phyloP scores from a whole-genome alignment of 2,797 vertebrate genomes.

The Trematomus bernacchii region DNA sequence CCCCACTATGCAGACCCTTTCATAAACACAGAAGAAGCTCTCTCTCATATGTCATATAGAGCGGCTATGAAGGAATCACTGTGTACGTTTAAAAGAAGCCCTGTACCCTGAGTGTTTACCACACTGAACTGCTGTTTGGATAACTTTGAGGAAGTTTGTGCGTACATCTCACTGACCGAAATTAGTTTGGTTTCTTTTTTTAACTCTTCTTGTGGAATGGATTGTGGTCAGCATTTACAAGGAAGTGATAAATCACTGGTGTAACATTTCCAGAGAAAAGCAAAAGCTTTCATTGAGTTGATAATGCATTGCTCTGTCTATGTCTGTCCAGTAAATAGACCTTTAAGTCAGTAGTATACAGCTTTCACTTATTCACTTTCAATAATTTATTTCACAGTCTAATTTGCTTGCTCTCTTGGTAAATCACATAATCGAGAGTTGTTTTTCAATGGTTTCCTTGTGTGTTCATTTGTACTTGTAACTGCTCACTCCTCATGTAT shows the following conservation, averaged over 20 bases:
- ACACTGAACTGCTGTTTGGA: conserved; percentile 54
- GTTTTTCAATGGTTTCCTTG: conserved; percentile 12
- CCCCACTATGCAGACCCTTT: conserved; percentile 58
- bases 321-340: conserved; percentile 51
- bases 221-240: conserved; percentile 54
- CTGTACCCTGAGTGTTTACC: conserved; percentile 77
- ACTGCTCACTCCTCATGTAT: background rate
- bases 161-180: conserved; percentile 53
- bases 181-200: conserved; percentile 54
- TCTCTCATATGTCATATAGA: conserved; percentile 56
- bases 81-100: conserved; percentile 74
- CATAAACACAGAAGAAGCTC: conserved; percentile 59
- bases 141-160: conserved; percentile 47
- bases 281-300: conserved; percentile 45
- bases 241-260: conserved; percentile 54
- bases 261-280: conserved; percentile 53
- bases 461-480: background rate
- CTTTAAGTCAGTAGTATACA: conserved; percentile 39
- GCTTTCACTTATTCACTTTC: background rate
- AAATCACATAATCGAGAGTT: background rate
- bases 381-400: background rate
- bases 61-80: conserved; percentile 74
- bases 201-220: conserved; percentile 43
- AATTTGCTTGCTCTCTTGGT: background rate
- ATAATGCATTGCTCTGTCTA: conserved; percentile 53